These are phyloP conservation scores for Parambassis ranga DNA, from an alignment of 2,797 vertebrate species.

Conservation along the genomic window DNA sequence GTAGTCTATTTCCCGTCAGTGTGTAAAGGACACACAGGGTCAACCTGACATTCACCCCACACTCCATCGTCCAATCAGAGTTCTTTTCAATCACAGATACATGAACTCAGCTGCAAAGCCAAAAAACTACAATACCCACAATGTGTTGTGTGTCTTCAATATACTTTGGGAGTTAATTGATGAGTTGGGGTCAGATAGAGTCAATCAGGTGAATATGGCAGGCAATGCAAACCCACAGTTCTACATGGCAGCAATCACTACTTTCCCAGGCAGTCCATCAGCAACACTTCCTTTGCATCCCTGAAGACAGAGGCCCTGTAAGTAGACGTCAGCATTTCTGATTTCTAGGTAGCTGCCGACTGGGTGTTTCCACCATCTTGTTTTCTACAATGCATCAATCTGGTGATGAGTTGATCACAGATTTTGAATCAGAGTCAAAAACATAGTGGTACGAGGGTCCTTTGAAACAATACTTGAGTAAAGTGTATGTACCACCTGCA, in stretches of 20 bases:
- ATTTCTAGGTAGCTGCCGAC: background rate
- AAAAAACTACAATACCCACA: conserved; percentile 50
- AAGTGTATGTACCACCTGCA: conserved; percentile 4
- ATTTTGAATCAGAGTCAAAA: no score
- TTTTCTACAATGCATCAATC: background rate
- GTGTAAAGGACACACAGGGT: conserved; percentile 68
- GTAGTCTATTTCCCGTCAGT: conserved; percentile 70
- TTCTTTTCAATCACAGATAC: conserved; percentile 57
- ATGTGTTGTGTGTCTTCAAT: conserved; percentile 6
- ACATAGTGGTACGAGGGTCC: background rate
- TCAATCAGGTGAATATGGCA: no score
- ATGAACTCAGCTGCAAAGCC: conserved; percentile 32
- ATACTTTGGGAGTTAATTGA: no score
- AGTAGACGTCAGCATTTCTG: no score
- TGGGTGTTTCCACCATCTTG: no score
- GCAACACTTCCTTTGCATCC: no score
- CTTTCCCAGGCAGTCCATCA: no score
- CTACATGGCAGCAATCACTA: no score
- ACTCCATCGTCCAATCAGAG: conserved; percentile 64
- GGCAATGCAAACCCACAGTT: no score
- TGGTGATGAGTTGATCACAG: background rate
- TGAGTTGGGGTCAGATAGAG: no score
- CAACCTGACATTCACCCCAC: conserved; percentile 69
- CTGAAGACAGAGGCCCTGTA: no score
- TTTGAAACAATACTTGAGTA: background rate